Evolutionary conservation across 2,797 vertebrate species (phyloP), one percentile per base, ranked within the genome.

Genomic region (Phrynocephalus vlangalii): DNA sequence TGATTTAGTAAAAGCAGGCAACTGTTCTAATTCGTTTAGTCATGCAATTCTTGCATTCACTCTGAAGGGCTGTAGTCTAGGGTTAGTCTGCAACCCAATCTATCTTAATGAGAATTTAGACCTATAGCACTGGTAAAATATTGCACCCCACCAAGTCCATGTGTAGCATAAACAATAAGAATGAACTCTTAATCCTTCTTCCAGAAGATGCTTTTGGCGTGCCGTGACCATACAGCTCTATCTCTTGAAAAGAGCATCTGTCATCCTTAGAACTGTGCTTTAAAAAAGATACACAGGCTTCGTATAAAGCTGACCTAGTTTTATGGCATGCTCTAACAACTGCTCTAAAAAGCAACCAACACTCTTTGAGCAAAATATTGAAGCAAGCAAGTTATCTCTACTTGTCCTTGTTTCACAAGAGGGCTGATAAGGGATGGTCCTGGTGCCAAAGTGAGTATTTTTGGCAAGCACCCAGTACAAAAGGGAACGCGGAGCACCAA

Each of bases 111-210:
- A 66, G 70, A 50, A 48, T 26, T 7, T 60, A 67, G 9, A 11
- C 10, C 24, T 22, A 13, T 1, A 8, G 38, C 38, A 16, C 0
- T 70, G 11, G 0, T 4, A 18, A 50, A 5, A 82, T 15, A 44
- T 38, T 28, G 13, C 75, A 28, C 66, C 28, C 33, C 44, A 68
- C 30, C 44, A 63, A 76, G 71, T 13, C 38, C 33, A 26, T 63
- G 68, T 76, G 38, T 50, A 66, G 20, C 60, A 33, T 83, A 75
- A 67, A 76, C 24, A 38, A 75, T 71, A 50, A 38, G n/a, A 66
- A 66, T n/a, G 82, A 79, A 28, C 44, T 33, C 20, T 52, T 52
- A 71, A 50, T 71, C 33, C 38, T 80, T 71, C 24, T 28, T 15
- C 5, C 9, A 72, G 15, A 50, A 72, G 15, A 50, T 82, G 38